phyloP scores from a whole-genome alignment of 35 echinoderm and acorn worm genomes.

The Lytechinus variegatus region DNA sequence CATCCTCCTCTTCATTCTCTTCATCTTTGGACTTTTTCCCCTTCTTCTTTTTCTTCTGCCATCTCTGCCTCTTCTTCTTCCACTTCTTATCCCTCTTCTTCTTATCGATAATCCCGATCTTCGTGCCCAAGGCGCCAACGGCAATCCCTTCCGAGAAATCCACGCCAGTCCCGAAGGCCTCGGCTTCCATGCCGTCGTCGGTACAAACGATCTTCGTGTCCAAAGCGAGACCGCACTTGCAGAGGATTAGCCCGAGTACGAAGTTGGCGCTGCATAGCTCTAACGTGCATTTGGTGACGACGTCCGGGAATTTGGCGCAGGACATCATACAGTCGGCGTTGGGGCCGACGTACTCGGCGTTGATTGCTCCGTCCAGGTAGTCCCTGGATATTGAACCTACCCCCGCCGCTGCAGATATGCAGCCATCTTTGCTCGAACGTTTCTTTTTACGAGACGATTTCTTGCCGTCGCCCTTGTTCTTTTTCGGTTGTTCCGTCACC shows the following conservation, averaged over 20 bases:
- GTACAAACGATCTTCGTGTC: neutral
- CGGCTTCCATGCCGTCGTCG: neutral
- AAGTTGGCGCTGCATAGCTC: conserved; percentile 19
- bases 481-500: too few species aligned
- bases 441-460: too few species aligned
- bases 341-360: conserved; percentile 29
- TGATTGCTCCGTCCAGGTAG: neutral
- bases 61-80: neutral
- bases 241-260: neutral
- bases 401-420: neutral
- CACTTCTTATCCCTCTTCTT: conserved; percentile 27
- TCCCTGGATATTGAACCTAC: neutral
- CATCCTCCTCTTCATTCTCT: neutral
- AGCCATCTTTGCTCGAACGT: neutral
- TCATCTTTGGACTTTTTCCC: neutral
- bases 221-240: neutral
- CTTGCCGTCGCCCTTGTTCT: too few species aligned
- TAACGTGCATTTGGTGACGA: neutral
- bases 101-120: neutral
- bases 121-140: neutral
- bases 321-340: neutral
- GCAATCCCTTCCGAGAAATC: neutral
- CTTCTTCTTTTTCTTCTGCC: neutral
- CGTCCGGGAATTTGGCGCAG: neutral
- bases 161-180: neutral